phyloP scores from a whole-genome alignment of 2,113 vertebrate species.

The Ciconia boyciana region DNA sequence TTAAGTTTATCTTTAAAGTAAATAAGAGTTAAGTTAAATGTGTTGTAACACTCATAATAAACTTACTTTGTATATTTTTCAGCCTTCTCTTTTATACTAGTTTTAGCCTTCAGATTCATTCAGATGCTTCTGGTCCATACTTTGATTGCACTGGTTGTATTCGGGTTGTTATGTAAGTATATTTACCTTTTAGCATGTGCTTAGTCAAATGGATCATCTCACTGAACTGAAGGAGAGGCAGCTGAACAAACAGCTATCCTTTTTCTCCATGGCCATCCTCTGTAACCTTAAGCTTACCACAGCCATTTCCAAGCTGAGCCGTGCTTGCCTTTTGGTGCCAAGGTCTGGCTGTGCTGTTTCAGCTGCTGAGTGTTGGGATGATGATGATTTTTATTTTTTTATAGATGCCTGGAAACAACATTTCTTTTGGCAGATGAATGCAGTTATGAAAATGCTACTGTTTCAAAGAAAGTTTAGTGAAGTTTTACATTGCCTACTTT shows the following conservation, averaged over 20 bases:
- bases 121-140: conserved; percentile 69
- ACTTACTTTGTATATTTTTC: conserved; percentile 17
- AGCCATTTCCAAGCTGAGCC: neutral
- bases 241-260: neutral
- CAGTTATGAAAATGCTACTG: neutral
- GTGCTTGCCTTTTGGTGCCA: neutral
- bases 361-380: neutral
- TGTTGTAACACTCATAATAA: neutral
- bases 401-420: neutral
- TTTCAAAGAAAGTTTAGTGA: neutral
- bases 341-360: neutral
- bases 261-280: neutral
- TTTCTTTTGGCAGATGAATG: neutral
- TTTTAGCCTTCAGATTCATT: conserved; percentile 73
- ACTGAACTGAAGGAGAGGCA: neutral
- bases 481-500: neutral
- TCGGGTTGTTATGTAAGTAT: conserved; percentile 79
- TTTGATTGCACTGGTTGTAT: conserved; percentile 70
- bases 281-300: neutral
- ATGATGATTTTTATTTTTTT: neutral
- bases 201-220: neutral
- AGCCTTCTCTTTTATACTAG: conserved; percentile 72
- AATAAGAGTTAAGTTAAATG: neutral
- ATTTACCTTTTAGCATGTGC: neutral
- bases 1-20: neutral